Evolutionary conservation across 2,797 vertebrate species (phyloP).

Genomic region (Alcedo atthis): DNA sequence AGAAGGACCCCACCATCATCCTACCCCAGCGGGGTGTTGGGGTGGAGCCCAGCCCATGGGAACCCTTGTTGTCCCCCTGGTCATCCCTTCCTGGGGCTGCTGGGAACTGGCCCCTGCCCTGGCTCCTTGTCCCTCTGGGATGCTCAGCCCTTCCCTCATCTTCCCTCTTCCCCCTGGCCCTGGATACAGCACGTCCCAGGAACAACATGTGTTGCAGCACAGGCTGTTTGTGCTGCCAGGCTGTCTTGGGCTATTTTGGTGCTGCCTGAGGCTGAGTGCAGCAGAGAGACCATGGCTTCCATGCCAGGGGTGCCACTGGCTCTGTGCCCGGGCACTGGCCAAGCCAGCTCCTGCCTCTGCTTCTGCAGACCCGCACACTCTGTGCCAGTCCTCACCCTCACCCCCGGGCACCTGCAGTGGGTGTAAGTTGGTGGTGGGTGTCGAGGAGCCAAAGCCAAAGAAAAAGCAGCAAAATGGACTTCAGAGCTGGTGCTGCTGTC

Average conservation of each 20-base stretch:
- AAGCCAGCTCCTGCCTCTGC: accelerated
- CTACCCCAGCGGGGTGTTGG: accelerated
- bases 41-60: not conserved
- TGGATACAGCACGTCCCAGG: slow-evolving; percentile 16
- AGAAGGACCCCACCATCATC: not conserved
- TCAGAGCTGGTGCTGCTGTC: accelerated
- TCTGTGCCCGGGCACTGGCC: accelerated
- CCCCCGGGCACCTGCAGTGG: accelerated
- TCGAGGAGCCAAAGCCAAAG: not conserved
- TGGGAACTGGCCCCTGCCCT: not conserved
- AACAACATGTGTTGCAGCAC: not conserved
- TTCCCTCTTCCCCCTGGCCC: not conserved
- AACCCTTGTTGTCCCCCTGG: accelerated
- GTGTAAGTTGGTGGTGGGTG: accelerated
- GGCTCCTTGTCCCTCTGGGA: not conserved
- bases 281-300: accelerated
- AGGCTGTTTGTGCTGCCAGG: not conserved
- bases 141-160: not conserved
- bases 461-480: not conserved
- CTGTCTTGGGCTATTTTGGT: not conserved
- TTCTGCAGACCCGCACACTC: not conserved
- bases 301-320: not conserved
- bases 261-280: not conserved
- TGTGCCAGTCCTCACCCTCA: accelerated
- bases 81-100: not conserved